phyloP scores from a whole-genome alignment of 2,113 vertebrate genomes.

The Lycaon pictus region DNA sequence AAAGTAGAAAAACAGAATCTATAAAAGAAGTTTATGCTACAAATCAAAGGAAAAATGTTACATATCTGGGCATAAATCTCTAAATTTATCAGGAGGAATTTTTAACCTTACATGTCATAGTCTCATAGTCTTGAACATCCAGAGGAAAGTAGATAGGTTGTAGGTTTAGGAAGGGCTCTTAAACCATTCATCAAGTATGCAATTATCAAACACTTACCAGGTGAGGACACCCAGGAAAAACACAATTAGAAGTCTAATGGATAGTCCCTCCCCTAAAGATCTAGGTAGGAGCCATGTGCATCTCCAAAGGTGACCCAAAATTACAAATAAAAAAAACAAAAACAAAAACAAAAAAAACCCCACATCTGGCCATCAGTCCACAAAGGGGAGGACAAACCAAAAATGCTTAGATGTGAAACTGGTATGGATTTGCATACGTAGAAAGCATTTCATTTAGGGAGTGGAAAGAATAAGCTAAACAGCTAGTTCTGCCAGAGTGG shows the following conservation, averaged over 20 bases:
- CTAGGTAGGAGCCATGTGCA: not conserved
- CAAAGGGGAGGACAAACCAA: not conserved
- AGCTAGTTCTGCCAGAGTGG: constrained; percentile 15
- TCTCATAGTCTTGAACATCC: not conserved
- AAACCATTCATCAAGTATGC: not conserved
- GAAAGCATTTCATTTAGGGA: not conserved
- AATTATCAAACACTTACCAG: not conserved
- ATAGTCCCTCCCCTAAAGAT: not conserved
- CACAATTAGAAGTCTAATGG: not conserved
- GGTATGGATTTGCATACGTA: not conserved
- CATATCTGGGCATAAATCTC: not conserved
- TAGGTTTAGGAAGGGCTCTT: not conserved
- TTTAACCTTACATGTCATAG: constrained; percentile 31
- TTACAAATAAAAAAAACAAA: not conserved
- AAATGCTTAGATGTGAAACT: not conserved
- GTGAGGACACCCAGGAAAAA: not conserved
- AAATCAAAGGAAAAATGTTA: constrained; percentile 27
- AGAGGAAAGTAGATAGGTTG: not conserved
- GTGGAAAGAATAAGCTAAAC: not conserved
- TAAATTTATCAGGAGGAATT: not conserved
- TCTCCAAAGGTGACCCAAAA: constrained; percentile 34
- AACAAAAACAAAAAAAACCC: not conserved
- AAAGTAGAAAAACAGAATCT: not conserved
- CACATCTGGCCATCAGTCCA: not conserved
- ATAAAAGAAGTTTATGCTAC: constrained; percentile 28